Base-by-base conservation (phyloP, 1,140 invertebrate genomes). In the Popillia japonica region DNA sequence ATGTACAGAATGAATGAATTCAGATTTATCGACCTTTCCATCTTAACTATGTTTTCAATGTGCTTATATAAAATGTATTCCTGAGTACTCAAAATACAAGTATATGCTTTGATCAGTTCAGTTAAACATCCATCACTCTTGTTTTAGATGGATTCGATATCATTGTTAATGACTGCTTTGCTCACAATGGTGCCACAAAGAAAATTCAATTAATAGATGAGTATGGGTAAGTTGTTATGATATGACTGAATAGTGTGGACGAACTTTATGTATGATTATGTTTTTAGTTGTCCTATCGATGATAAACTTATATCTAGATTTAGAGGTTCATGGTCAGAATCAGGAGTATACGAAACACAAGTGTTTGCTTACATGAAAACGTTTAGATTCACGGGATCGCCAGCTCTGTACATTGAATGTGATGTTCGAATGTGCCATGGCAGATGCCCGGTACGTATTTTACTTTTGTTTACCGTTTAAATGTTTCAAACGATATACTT, bases 361-460 rank as follows among this genome's bases (percentile, higher is more conserved):
- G 95, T 98, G 9, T 98, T 95, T 85, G 96, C 96, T 0, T 97
- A 97, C 84, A 96, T 98, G 94, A 98, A 98, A 88, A 97, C 96
- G 3, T 98, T 97, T 87, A 90, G 96, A 78, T 98, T 98, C 86
- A 97, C 96, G 0, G 96, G 96, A 8, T 97, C 95, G 0, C 96
- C 96, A 1, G 96, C 96, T 4, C 89, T 98, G 0, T 98, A 98
- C 87, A 96, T 98, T 78, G 96, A 98, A 87, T 98, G 96, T 84
- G 96, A 97, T 86, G 96, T 98, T 41, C 89, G 96, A 77, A 98
- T 98, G 96, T 98, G 96, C 86, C 96, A 97, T 86, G 96, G 96
- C 77, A 90, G 95, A 82, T 98, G 96, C 90, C 95, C 95, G 79
- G 96, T 98, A 88, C 10, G 64, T 8, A 44, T 41, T 72, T 64